These are phyloP conservation scores for Syngnathus acus DNA, from an alignment of 2,797 vertebrate genomes.

Conservation along the genomic window DNA sequence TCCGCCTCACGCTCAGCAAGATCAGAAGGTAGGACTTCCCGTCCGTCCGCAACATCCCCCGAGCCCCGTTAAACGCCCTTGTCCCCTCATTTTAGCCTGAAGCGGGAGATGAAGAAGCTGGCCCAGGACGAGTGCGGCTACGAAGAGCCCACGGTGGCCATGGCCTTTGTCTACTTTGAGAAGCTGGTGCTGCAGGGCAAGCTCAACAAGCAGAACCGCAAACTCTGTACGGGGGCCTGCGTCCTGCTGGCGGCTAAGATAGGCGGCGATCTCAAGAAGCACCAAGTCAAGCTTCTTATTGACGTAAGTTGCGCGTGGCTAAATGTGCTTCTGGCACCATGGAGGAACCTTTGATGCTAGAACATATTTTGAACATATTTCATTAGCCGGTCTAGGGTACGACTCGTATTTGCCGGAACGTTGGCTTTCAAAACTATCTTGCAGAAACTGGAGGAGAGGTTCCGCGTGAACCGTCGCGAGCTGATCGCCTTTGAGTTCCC, in stretches of 20 bases:
- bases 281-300: slow-evolving; percentile 94
- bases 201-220: slow-evolving; percentile 97
- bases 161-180: slow-evolving; percentile 99
- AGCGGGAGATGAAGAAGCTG: slow-evolving; percentile 92
- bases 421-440: slow-evolving; percentile 1
- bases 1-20: slow-evolving; percentile 95
- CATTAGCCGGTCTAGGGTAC: no score
- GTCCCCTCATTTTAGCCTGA: slow-evolving; percentile 71
- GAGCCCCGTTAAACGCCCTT: background rate
- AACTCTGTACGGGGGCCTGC: slow-evolving; percentile 93
- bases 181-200: slow-evolving; percentile 96
- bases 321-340: background rate
- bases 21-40: slow-evolving; percentile 81
- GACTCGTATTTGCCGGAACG: no score
- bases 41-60: background rate
- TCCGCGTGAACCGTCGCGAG: slow-evolving; percentile 92
- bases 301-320: slow-evolving; percentile 68
- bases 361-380: background rate
- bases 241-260: slow-evolving; percentile 95
- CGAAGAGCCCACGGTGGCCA: slow-evolving; percentile 93
- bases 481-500: slow-evolving; percentile 98
- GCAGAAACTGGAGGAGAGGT: slow-evolving; percentile 97
- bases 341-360: background rate
- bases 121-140: slow-evolving; percentile 91
- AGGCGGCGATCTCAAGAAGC: slow-evolving; percentile 93